phyloP scores from a whole-genome alignment of 2,888 invertebrate species.

The Ornithoptera priamus region DNA sequence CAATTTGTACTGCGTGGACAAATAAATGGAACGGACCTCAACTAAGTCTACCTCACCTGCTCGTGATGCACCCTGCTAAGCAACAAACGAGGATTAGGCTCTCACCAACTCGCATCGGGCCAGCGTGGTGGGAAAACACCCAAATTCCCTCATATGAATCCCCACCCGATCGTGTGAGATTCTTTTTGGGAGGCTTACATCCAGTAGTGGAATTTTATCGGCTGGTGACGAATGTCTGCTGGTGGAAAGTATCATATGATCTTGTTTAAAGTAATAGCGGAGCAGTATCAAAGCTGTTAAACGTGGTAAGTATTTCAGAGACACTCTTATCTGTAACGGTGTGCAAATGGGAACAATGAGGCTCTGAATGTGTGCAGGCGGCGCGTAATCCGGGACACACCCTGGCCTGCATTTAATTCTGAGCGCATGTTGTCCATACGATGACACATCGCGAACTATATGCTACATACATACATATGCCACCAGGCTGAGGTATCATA shows the following conservation, averaged over 20 bases:
- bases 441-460: constrained; percentile 5
- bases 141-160: no score
- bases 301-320: not conserved
- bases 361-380: constrained; percentile 19
- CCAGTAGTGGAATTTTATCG: not conserved
- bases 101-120: no score
- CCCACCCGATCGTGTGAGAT: no score
- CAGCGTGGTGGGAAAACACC: no score
- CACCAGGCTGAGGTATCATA: not conserved
- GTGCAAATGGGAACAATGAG: constrained; percentile 10
- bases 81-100: no score
- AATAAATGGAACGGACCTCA: no score
- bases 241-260: not conserved
- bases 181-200: no score
- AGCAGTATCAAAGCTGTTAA: not conserved
- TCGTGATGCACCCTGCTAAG: no score
- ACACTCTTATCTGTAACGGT: not conserved
- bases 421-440: constrained; percentile 19
- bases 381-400: constrained; percentile 35
- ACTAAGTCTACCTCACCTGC: no score
- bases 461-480: not conserved
- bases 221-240: not conserved
- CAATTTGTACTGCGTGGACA: no score
- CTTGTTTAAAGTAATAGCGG: not conserved
- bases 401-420: constrained; percentile 28